phyloP scores from a whole-genome alignment of 2,888 invertebrate genomes.

The Linnaemya vulpina region DNA sequence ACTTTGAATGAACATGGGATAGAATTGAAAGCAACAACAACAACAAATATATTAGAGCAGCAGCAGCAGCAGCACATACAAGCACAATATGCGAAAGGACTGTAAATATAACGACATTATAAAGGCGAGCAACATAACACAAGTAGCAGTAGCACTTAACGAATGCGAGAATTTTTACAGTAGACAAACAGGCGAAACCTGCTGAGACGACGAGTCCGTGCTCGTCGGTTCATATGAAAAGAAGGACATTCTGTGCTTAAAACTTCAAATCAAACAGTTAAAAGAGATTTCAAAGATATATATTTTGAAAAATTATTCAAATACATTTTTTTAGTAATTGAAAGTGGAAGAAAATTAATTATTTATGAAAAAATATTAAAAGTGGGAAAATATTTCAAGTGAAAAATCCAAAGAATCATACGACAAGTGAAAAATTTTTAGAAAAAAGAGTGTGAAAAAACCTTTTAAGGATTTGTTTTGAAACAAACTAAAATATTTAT shows the following conservation, averaged over 20 bases:
- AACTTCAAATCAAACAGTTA: conserved; percentile 48
- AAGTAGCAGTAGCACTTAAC: conserved; percentile 74
- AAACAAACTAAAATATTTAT: conserved; percentile 6
- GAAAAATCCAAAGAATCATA: background rate
- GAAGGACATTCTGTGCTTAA: conserved; percentile 76
- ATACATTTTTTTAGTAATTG: background rate
- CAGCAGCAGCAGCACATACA: background rate
- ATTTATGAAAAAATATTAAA: background rate
- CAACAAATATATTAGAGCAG: conserved; percentile 39
- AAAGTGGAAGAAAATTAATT: background rate
- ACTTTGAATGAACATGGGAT: conserved; percentile 51
- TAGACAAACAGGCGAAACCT: conserved; percentile 82
- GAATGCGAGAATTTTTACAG: conserved; percentile 75
- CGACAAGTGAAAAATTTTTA: background rate
- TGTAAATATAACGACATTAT: conserved; percentile 73
- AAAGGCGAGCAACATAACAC: conserved; percentile 76
- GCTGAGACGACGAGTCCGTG: conserved; percentile 82
- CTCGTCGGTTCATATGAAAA: conserved; percentile 81
- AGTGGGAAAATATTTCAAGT: background rate
- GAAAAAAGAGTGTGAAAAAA: background rate
- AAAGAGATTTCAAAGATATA: conserved; percentile 24
- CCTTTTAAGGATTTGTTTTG: background rate
- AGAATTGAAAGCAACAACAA: conserved; percentile 39
- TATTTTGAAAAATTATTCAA: conserved; percentile 2
- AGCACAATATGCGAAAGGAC: conserved; percentile 52